Evolutionary conservation across 2,888 invertebrate species (phyloP).

Genomic region (Holacanthella duospinosa): DNA sequence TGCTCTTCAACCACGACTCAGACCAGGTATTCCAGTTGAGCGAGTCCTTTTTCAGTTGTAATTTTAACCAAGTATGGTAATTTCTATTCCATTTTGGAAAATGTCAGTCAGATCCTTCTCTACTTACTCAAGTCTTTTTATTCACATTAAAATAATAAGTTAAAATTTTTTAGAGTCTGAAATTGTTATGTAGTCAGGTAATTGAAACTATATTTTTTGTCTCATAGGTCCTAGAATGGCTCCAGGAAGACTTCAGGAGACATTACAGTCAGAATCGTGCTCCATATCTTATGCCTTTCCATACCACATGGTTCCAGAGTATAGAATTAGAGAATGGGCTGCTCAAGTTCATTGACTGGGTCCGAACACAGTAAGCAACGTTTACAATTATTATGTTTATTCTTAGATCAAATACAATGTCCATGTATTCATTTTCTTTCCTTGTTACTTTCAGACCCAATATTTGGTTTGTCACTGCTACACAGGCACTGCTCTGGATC

Average conservation of each 20-base stretch:
- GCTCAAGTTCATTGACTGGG: slow-evolving; percentile 76
- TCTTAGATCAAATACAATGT: slow-evolving; percentile 4
- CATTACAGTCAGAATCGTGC: slow-evolving; percentile 78
- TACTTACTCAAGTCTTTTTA: too few species aligned
- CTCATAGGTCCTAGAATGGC: slow-evolving; percentile 57
- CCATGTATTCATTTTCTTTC: neutral
- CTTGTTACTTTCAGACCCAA: slow-evolving; percentile 52
- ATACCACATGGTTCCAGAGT: slow-evolving; percentile 92
- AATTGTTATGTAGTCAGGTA: neutral
- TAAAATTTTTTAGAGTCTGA: too few species aligned
- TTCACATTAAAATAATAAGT: too few species aligned
- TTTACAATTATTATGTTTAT: too few species aligned
- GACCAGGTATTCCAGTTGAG: too few species aligned
- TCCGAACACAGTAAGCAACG: slow-evolving; percentile 55
- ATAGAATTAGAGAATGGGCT: slow-evolving; percentile 70
- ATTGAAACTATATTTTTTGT: too few species aligned
- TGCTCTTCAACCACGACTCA: slow-evolving; percentile 67
- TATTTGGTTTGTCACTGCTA: slow-evolving; percentile 75
- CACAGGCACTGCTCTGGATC: slow-evolving; percentile 82
- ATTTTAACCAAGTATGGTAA: too few species aligned
- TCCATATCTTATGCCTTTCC: slow-evolving; percentile 90
- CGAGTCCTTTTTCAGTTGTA: neutral
- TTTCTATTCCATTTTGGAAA: too few species aligned
- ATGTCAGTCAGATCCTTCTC: too few species aligned
- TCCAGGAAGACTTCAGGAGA: slow-evolving; percentile 75